Evolutionary conservation across 2,797 vertebrate species (phyloP).

Genomic region (Stomatorhinus walkeri): DNA sequence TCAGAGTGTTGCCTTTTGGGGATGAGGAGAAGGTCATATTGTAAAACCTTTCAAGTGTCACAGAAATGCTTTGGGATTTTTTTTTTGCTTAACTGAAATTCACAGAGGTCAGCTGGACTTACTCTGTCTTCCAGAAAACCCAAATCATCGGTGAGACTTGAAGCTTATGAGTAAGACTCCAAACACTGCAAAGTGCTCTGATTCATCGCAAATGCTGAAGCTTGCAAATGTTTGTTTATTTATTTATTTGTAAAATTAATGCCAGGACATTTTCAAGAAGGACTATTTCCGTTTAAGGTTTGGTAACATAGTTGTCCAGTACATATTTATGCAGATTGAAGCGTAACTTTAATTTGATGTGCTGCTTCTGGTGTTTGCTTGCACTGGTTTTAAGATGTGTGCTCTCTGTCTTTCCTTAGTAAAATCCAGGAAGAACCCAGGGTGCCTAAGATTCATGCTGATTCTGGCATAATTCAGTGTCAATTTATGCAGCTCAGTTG

Average conservation of each 20-base stretch:
- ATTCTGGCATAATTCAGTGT: conserved; percentile 3
- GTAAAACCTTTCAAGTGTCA: not conserved
- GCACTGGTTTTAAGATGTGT: not conserved
- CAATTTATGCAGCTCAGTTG: not conserved
- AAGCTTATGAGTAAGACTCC: not conserved
- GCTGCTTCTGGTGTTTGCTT: not conserved
- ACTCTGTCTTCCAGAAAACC: not conserved
- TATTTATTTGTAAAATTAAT: not conserved
- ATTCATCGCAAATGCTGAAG: not conserved
- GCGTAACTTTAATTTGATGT: not conserved
- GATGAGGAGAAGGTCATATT: not conserved
- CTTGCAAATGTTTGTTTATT: not conserved
- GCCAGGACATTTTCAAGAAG: not conserved
- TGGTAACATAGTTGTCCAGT: not conserved
- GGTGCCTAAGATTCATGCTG: not conserved
- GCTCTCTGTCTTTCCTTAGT: not conserved
- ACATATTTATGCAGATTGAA: not conserved
- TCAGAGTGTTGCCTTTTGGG: not conserved
- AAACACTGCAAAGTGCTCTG: not conserved
- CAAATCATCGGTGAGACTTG: not conserved
- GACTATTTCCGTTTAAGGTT: not conserved
- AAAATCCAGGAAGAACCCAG: not conserved
- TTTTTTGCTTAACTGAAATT: not conserved
- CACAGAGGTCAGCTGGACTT: not conserved
- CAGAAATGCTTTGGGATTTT: not conserved